Conservation (phyloP, 2,113 vertebrate genomes). For the Crotalus viridis region DNA sequence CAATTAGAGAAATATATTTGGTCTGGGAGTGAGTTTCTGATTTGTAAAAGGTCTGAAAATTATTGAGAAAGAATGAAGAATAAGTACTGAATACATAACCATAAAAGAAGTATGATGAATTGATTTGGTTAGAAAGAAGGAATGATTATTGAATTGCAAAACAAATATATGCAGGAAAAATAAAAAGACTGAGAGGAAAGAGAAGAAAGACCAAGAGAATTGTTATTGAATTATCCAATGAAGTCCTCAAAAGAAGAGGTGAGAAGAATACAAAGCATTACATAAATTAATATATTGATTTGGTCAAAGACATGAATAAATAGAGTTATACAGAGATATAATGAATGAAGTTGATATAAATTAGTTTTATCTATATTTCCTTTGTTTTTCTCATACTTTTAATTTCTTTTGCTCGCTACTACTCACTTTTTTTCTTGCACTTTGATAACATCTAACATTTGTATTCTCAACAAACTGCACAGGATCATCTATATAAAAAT, state of each 20-base stretch:
- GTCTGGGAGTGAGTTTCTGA: too few relatives aligned
- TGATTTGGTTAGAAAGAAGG: neutral
- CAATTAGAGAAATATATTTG: too few relatives aligned
- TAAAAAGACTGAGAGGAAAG: neutral
- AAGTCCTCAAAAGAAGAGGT: neutral
- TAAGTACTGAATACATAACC: neutral
- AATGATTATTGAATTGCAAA: neutral
- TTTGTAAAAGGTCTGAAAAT: conserved; percentile 1
- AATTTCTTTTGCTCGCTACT: neutral
- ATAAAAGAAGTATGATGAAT: neutral
- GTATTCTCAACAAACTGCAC: neutral
- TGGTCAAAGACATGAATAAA: neutral
- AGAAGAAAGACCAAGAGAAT: neutral
- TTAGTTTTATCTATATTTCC: neutral
- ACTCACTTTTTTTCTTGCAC: neutral
- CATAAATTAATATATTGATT: neutral
- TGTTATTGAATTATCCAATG: neutral
- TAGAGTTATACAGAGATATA: neutral
- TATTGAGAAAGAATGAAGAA: neutral
- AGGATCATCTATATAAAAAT: neutral
- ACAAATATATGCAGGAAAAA: neutral
- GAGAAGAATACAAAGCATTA: neutral
- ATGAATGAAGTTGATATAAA: neutral
- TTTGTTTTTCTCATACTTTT: neutral
- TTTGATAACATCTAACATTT: neutral